phyloP scores from a whole-genome alignment of 53 echinoderm and acorn worm genomes.

The Echinometra lucunter region DNA sequence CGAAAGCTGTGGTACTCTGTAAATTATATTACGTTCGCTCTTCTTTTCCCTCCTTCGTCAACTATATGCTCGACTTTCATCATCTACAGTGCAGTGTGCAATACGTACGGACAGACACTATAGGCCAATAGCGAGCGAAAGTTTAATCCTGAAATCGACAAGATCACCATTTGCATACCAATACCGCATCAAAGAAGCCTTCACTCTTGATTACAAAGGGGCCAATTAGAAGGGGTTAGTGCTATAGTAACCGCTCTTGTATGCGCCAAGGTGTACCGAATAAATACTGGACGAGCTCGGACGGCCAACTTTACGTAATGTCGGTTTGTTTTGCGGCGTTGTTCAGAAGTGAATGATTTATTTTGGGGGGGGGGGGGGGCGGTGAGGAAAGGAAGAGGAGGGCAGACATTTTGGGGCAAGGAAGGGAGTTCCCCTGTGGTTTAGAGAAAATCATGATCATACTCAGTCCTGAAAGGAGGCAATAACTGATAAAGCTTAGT shows the following conservation, averaged over 20 bases:
- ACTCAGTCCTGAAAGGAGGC: too few species aligned
- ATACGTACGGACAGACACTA: background rate
- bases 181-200: conserved; percentile 21
- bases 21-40: background rate
- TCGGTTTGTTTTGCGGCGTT: conserved; percentile 54
- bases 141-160: background rate
- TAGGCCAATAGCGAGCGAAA: conserved; percentile 38
- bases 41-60: too few species aligned
- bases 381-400: background rate
- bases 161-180: conserved; percentile 65
- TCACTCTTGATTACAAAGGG: background rate
- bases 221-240: conserved; percentile 62
- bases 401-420: background rate
- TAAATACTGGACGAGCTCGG: conserved; percentile 41
- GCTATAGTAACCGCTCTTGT: conserved; percentile 67
- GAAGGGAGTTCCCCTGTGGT: conserved; percentile 14
- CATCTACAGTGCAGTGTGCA: background rate
- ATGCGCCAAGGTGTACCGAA: conserved; percentile 9
- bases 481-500: too few species aligned
- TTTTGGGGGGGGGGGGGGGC: background rate
- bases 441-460: background rate
- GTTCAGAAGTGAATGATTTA: conserved; percentile 21
- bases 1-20: background rate
- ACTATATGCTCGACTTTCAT: background rate
- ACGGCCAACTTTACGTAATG: conserved; percentile 51